A percentile compares a stretch with the other conserved stretches of the same genome.
Evolutionary conservation across 2,888 invertebrate genomes (phyloP).

Genomic region (Cataglyphis cursor): DNA sequence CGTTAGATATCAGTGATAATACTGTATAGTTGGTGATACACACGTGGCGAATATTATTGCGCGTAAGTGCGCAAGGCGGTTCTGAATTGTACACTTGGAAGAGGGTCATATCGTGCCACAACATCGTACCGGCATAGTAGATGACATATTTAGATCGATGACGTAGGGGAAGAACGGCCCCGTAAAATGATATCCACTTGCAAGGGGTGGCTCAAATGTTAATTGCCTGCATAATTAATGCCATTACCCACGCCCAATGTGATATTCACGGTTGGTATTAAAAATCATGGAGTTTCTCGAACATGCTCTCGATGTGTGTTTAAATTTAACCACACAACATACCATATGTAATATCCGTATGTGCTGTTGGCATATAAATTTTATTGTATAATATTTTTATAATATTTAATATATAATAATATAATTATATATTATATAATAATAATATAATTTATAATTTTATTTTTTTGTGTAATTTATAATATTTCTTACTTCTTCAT

Average conservation of each 20-base stretch:
- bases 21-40: conserved; percentile 12
- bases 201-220: conserved; percentile 74
- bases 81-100: conserved; percentile 30
- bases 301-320: background rate
- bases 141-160: conserved; percentile 83
- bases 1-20: conserved; percentile 51
- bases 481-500: background rate
- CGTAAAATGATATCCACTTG: conserved; percentile 79
- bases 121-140: conserved; percentile 76
- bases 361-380: background rate
- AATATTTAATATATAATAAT: background rate
- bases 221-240: conserved; percentile 85
- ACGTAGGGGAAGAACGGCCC: conserved; percentile 71
- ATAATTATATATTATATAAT: background rate
- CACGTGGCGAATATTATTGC: conserved; percentile 63
- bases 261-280: conserved; percentile 21
- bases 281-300: conserved; percentile 16
- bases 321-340: background rate
- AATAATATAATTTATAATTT: background rate
- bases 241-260: conserved; percentile 75
- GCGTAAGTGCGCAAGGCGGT: conserved; percentile 28
- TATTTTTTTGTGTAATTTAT: background rate
- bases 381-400: background rate
- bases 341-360: background rate
- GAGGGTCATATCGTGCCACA: conserved; percentile 68